A percentile compares a stretch with the other conserved stretches of the same genome.
These are phyloP conservation scores for Octopus bimaculoides DNA, from an alignment of 1,140 invertebrate species.

Conservation along the genomic window DNA sequence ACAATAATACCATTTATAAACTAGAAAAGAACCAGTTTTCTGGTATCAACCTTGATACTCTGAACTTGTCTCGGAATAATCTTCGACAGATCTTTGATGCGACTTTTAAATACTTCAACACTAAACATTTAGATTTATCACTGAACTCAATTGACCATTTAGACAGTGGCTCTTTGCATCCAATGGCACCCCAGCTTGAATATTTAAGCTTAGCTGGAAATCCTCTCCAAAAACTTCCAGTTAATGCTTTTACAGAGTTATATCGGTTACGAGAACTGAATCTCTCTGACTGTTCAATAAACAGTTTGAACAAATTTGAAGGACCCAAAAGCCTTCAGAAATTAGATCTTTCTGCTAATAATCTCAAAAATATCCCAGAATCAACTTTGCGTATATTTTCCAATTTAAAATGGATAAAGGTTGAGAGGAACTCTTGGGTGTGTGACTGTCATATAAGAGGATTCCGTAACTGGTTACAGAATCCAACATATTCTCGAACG, in stretches of 20 bases:
- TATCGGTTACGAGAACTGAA: slow-evolving; percentile 33
- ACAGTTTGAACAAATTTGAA: slow-evolving; percentile 24
- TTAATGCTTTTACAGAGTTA: slow-evolving; percentile 27
- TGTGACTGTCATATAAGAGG: slow-evolving; percentile 41
- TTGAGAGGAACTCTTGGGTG: slow-evolving; percentile 36
- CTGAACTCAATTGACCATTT: slow-evolving; percentile 33
- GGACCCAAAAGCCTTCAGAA: slow-evolving; percentile 23
- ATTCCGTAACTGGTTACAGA: slow-evolving; percentile 33
- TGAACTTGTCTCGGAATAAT: slow-evolving; percentile 35
- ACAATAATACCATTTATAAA: slow-evolving; percentile 31
- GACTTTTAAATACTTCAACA: slow-evolving; percentile 25
- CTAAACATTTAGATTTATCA: slow-evolving; percentile 34
- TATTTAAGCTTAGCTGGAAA: slow-evolving; percentile 35
- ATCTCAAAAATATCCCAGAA: slow-evolving; percentile 31
- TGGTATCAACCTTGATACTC: slow-evolving; percentile 25
- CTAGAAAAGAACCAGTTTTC: slow-evolving; percentile 31
- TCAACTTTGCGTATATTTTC: slow-evolving; percentile 25
- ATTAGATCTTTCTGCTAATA: slow-evolving; percentile 39
- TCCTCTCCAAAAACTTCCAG: slow-evolving; percentile 27
- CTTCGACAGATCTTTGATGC: slow-evolving; percentile 27
- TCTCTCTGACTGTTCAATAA: slow-evolving; percentile 35
- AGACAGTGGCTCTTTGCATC: slow-evolving; percentile 19
- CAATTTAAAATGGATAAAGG: slow-evolving; percentile 22
- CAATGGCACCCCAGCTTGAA: slow-evolving; percentile 25
- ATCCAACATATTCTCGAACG: slow-evolving; percentile 8